Conservation (phyloP, 1,140 invertebrate genomes). For the Drosophila kanapiae region DNA sequence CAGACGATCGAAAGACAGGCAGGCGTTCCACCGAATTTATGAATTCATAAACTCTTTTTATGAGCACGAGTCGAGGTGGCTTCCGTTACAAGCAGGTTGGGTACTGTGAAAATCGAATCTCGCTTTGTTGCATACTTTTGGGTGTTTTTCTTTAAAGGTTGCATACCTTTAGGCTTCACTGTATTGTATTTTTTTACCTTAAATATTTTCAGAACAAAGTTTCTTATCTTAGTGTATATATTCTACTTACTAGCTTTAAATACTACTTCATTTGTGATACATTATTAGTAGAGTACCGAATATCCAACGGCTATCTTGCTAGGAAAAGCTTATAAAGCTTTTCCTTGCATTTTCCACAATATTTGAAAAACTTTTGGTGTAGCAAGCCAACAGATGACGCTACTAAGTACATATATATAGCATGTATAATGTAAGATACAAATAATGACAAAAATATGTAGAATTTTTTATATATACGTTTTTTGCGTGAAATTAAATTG, state of each 20-base stretch:
- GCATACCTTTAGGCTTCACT: constrained; percentile 11
- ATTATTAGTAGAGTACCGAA: not conserved
- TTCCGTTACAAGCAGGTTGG: not conserved
- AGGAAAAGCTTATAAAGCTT: constrained; percentile 16
- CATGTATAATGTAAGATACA: not conserved
- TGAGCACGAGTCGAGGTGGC: not conserved
- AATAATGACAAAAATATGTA: not conserved
- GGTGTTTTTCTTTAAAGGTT: not conserved
- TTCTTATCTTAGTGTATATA: not conserved
- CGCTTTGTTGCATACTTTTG: constrained; percentile 27
- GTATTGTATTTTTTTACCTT: not conserved
- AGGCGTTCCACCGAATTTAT: constrained; percentile 19
- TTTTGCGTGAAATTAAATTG: too few species aligned
- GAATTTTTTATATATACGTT: not conserved
- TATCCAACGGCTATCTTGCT: not conserved
- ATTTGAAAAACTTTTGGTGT: too few species aligned
- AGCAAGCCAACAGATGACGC: not conserved
- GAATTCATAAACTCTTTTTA: constrained; percentile 15
- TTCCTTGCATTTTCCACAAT: not conserved
- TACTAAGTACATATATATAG: not conserved
- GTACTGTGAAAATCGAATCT: not conserved
- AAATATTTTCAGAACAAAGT: not conserved
- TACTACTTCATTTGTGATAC: not conserved
- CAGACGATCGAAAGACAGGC: not conserved
- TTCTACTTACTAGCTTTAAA: rapidly evolving